Percentiles rank a stretch among this genome's conserved stretches.
These are phyloP conservation scores for Seriola dumerili DNA, from an alignment of 2,113 vertebrate genomes.

Conservation along the genomic window DNA sequence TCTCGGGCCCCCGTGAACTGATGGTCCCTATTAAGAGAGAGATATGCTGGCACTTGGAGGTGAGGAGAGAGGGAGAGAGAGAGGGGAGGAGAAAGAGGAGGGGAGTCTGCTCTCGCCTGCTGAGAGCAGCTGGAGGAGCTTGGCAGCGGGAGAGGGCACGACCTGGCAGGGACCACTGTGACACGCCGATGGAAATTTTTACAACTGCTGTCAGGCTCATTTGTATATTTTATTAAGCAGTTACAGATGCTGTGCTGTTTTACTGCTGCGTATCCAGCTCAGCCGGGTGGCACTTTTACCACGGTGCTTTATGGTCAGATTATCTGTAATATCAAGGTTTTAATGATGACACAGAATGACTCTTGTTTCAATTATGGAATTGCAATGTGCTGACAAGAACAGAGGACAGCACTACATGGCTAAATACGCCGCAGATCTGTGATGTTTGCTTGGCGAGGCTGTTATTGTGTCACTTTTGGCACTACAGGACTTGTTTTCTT, in stretches of 20 bases:
- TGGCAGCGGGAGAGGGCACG: constrained; percentile 65
- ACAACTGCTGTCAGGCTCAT: constrained; percentile 71
- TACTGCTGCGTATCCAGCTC: constrained; percentile 54
- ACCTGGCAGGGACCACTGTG: constrained; percentile 62
- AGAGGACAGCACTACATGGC: constrained; percentile 19
- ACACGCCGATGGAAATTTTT: constrained; percentile 59
- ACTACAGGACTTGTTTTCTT: constrained; percentile 42
- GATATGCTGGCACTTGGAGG: constrained; percentile 72
- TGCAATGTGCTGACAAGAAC: constrained; percentile 38
- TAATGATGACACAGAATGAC: constrained; percentile 62
- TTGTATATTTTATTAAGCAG: constrained; percentile 80
- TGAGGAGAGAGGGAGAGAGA: constrained; percentile 22
- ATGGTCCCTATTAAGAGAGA: constrained; percentile 77
- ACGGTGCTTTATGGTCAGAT: constrained; percentile 77
- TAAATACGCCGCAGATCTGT: constrained; percentile 1
- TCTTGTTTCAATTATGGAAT: constrained; percentile 46
- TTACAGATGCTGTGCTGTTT: constrained; percentile 69
- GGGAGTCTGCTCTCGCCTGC: constrained; percentile 51
- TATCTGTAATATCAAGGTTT: constrained; percentile 72
- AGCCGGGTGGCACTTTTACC: constrained; percentile 69
- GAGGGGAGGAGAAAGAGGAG: neutral
- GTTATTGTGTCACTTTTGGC: constrained; percentile 66
- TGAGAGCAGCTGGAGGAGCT: constrained; percentile 74
- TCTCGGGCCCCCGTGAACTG: constrained; percentile 60
- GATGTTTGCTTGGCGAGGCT: constrained; percentile 18